phyloP scores from a whole-genome alignment of 2,797 vertebrate species.

The Hypotaenidia okinawae region DNA sequence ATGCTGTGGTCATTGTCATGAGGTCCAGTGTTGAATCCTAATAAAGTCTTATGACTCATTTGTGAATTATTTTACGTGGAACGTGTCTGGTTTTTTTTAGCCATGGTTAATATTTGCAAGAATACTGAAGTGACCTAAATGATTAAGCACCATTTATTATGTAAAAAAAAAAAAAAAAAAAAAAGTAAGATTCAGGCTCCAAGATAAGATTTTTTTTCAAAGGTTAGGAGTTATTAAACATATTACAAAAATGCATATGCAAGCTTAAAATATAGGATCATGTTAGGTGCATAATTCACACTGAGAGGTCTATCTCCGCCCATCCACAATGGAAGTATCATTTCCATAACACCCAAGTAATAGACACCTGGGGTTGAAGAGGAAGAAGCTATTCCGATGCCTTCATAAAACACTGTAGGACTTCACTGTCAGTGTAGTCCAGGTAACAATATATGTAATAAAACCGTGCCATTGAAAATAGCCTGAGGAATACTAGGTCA shows the following conservation, averaged over 20 bases:
- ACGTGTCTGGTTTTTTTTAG: background rate
- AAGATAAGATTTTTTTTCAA: background rate
- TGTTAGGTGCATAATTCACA: background rate
- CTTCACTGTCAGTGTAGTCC: background rate
- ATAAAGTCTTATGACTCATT: background rate
- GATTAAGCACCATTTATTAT: background rate
- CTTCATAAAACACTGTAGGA: background rate
- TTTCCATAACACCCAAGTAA: background rate
- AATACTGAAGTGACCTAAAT: background rate
- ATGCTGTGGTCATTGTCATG: background rate
- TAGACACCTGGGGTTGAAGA: accelerated
- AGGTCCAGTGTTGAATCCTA: background rate
- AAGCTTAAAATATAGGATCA: background rate
- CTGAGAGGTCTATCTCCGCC: background rate
- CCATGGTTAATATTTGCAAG: background rate
- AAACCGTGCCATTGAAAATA: background rate
- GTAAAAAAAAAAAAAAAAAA: background rate
- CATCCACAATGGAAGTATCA: background rate
- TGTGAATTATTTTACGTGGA: background rate
- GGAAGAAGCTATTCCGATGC: background rate
- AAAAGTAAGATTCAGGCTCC: background rate
- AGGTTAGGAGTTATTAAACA: background rate
- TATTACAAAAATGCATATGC: background rate
- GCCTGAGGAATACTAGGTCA: background rate
- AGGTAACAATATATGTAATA: background rate